Conservation (phyloP, 2,888 invertebrate species). For the Orchesellides sinensis region DNA sequence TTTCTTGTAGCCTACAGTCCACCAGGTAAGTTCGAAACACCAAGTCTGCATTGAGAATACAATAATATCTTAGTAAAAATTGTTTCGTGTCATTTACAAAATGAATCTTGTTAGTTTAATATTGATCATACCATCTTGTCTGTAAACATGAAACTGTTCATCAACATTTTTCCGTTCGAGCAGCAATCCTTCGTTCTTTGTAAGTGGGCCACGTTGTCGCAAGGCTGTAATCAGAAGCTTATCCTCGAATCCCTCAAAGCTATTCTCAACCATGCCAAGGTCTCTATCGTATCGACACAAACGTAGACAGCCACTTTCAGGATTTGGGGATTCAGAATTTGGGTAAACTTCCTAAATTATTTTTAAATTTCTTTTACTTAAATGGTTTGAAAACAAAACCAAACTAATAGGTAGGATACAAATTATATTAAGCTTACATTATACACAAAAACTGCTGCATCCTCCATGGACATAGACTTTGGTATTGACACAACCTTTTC, state of each 20-base stretch:
- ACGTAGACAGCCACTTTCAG: conserved; percentile 80
- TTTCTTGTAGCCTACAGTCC: conserved; percentile 17
- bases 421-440: background rate
- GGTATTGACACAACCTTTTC: conserved; percentile 81
- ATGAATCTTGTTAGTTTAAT: too few relatives aligned
- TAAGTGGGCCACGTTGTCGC: conserved; percentile 77
- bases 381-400: background rate
- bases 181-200: conserved; percentile 81
- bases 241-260: conserved; percentile 82
- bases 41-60: conserved; percentile 20
- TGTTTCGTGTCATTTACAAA: background rate
- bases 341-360: conserved; percentile 79
- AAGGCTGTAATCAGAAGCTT: conserved; percentile 76
- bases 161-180: conserved; percentile 82
- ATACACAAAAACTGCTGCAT: conserved; percentile 78
- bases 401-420: background rate
- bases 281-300: conserved; percentile 84
- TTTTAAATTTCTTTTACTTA: background rate
- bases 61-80: background rate
- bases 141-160: conserved; percentile 81
- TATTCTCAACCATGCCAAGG: conserved; percentile 83
- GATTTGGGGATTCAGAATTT: conserved; percentile 80
- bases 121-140: conserved; percentile 2
- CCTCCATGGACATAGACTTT: conserved; percentile 81
- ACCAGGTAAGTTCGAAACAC: conserved; percentile 47